phyloP scores from a whole-genome alignment of 2,797 vertebrate genomes.

The Poeciliopsis paucimaculata region DNA sequence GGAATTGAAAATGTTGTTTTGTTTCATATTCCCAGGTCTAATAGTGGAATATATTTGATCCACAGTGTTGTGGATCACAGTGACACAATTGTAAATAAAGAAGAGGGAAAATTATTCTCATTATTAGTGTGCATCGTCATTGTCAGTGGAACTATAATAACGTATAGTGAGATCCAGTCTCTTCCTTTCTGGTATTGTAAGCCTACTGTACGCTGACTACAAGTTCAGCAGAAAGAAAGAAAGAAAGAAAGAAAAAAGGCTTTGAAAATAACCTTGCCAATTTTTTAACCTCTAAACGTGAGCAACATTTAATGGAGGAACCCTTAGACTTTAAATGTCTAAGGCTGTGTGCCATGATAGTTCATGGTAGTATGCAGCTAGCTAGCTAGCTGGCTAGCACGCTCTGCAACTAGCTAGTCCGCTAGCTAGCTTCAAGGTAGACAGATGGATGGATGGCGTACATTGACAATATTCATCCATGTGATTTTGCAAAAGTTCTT shows the following conservation, averaged over 20 bases:
- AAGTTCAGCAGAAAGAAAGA: neutral
- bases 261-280: neutral
- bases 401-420: too few species aligned
- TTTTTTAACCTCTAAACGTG: neutral
- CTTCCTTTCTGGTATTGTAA: neutral
- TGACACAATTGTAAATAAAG: neutral
- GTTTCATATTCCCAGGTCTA: conserved; percentile 16
- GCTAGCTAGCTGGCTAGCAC: too few species aligned
- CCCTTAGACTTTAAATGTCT: neutral
- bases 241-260: neutral
- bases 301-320: neutral
- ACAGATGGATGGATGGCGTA: too few species aligned
- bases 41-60: conserved; percentile 5
- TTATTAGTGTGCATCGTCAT: neutral
- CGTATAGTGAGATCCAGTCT: neutral
- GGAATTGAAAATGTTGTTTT: conserved; percentile 27
- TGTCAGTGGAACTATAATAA: neutral
- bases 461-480: too few species aligned
- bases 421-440: too few species aligned
- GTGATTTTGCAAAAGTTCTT: too few species aligned
- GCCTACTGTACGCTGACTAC: neutral
- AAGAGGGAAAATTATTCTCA: neutral
- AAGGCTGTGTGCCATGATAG: neutral
- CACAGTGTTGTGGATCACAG: neutral
- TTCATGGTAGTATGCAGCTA: too few species aligned